Conservation (phyloP, 2,888 invertebrate species). For the Teinopalpus imperialis region DNA sequence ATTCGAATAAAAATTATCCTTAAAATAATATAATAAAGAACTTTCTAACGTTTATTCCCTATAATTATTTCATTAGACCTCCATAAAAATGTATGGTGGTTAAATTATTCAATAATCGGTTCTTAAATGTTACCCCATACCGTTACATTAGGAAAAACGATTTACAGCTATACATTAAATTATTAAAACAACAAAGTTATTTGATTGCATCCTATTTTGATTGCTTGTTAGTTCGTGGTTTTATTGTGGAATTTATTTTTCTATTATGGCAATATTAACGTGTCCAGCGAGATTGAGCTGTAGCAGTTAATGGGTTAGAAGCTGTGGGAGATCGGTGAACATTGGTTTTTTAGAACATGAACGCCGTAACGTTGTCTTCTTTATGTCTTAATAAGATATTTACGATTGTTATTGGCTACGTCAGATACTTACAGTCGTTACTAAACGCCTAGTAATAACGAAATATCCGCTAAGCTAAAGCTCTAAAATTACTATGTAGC, state of each 20-base stretch:
- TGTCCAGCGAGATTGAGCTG: constrained; percentile 27
- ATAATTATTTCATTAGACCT: constrained; percentile 35
- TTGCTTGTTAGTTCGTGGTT: constrained; percentile 45
- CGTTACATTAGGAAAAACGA: constrained; percentile 35
- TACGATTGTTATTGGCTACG: constrained; percentile 42
- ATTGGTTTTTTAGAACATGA: constrained; percentile 28
- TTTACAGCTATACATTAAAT: constrained; percentile 30
- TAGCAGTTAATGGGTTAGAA: background rate
- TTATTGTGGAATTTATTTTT: constrained; percentile 45
- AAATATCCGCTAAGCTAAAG: background rate
- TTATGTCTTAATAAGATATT: constrained; percentile 60
- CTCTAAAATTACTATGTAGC: constrained; percentile 6
- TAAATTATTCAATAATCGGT: constrained; percentile 33
- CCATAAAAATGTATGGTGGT: constrained; percentile 32
- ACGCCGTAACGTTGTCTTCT: constrained; percentile 36
- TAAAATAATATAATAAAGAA: constrained; percentile 17
- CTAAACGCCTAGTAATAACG: constrained; percentile 35
- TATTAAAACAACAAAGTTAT: constrained; percentile 44
- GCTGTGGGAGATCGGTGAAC: constrained; percentile 26
- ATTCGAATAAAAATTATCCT: constrained; percentile 11
- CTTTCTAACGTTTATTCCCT: constrained; percentile 18
- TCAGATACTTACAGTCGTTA: constrained; percentile 42
- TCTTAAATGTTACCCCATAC: constrained; percentile 36
- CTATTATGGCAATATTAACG: constrained; percentile 31
- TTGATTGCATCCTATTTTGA: constrained; percentile 40